phyloP scores from a whole-genome alignment of 2,797 vertebrate genomes.

The Ctenochaetus hawaiiensis region DNA sequence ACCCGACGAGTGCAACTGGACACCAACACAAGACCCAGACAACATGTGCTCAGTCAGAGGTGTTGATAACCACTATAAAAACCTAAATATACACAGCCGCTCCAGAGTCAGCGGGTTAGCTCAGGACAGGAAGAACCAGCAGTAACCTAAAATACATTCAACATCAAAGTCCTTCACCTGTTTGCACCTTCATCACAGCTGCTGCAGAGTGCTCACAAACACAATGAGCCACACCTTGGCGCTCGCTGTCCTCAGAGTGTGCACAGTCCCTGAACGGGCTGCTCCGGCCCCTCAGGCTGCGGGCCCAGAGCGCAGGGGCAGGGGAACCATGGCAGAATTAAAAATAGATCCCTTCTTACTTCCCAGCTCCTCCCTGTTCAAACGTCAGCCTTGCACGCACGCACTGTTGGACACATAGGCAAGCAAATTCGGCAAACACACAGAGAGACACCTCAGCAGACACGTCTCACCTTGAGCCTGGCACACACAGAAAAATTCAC shows the following conservation, averaged over 20 bases:
- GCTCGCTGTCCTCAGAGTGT: conserved; percentile 48
- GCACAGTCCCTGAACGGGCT: conserved; percentile 51
- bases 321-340: conserved; percentile 74
- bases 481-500: conserved; percentile 22
- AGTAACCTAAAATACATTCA: conserved; percentile 4
- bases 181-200: conserved; percentile 51
- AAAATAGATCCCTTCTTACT: conserved; percentile 73
- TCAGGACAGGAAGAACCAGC: conserved; percentile 37
- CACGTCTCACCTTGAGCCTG: conserved; percentile 29
- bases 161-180: conserved; percentile 31
- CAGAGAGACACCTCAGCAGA: conserved; percentile 66
- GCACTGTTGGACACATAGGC: conserved; percentile 36
- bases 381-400: conserved; percentile 50
- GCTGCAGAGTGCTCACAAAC: conserved; percentile 54
- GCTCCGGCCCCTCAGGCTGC: conserved; percentile 44
- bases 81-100: conserved; percentile 70
- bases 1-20: conserved; percentile 66
- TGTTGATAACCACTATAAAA: conserved; percentile 74
- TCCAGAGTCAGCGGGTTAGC: conserved; percentile 55
- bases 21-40: conserved; percentile 67
- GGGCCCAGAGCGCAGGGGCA: conserved; percentile 43
- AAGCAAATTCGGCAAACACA: conserved; percentile 49
- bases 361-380: conserved; percentile 64
- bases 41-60: conserved; percentile 62
- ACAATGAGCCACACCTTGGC: conserved; percentile 63